A percentile compares a stretch with the other conserved stretches of the same genome.
Evolutionary conservation across 1,140 invertebrate species (phyloP).

Genomic region (Heliconius eleuchia): DNA sequence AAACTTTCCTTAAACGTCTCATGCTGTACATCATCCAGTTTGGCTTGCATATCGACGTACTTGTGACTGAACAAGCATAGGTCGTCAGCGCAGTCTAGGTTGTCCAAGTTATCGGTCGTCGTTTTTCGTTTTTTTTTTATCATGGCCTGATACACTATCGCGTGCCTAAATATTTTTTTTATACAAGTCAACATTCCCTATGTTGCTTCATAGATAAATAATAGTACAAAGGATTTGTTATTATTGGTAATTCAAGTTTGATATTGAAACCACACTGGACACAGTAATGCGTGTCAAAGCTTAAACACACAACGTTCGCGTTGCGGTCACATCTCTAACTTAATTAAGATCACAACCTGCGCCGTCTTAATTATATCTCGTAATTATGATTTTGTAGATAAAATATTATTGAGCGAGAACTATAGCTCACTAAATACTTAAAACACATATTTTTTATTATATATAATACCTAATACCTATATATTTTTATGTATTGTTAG

Average conservation of each 20-base stretch:
- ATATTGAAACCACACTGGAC: background rate
- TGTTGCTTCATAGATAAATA: too few species aligned
- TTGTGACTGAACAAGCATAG: conserved; percentile 24
- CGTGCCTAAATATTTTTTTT: too few species aligned
- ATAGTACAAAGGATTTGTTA: background rate
- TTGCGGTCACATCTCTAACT: conserved; percentile 5
- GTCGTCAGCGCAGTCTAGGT: conserved; percentile 15
- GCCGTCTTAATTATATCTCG: background rate
- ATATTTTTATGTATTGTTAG: too few species aligned
- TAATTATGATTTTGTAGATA: background rate
- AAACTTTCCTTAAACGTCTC: too few species aligned
- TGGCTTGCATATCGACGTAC: conserved; percentile 23
- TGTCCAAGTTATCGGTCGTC: too few species aligned
- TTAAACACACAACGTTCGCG: background rate
- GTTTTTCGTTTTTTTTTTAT: too few species aligned
- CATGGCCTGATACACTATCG: too few species aligned
- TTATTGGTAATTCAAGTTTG: background rate
- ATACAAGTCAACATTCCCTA: too few species aligned
- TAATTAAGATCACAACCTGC: background rate
- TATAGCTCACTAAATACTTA: too few species aligned
- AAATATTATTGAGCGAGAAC: background rate
- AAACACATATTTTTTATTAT: too few species aligned
- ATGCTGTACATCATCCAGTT: conserved; percentile 9
- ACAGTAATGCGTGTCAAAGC: conserved; percentile 4
- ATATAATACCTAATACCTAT: too few species aligned